Evolutionary conservation across 2,797 vertebrate genomes (phyloP), one percentile per base, ranked within the genome.

Genomic region (Acanthornis magna): DNA sequence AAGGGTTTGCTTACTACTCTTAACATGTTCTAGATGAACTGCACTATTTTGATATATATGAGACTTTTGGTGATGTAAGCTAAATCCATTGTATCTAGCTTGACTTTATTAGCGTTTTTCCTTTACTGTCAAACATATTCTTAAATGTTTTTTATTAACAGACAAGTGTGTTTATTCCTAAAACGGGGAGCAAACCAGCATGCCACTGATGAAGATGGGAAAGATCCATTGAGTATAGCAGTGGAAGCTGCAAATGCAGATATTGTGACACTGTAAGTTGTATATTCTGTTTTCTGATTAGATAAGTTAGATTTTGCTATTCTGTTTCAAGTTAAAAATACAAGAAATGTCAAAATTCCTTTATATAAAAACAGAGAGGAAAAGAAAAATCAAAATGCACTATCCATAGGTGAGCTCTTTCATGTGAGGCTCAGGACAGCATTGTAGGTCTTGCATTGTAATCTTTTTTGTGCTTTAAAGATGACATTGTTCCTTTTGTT

Each of bases 131-230:
- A 63, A 94, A 89, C 74, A 38, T 55, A 25, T 58, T 92, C 25
- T 65, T 84, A 83, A 80, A 55, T 95, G 5, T 3, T 84, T 10
- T 10, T 16, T 89, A 91, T 61, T 78, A 53, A 78, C 96, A 99
- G 99, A 71, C 99, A 99, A 97, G 99, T 99, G 66, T 99, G 99
- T 97, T 98, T 99, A 93, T 99, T 99, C 97, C 96, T 99, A 88
- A 99, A 99, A 97, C 98, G 99, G 97, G 99, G 99, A 97, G 99
- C 99, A 79, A 99, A 99, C 97, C 99, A 99, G 94, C 99, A 99
- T 45, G 99, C 99, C 66, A 97, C 98, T 36, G 99, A 99, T 93
- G 98, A 99, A 43, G 98, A 99, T 48, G 98, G 98, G 92, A 99
- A 99, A 95, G 99, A 99, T 21, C 99, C 99, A 5, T 86, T 99